Evolutionary conservation across 35 echinoderm and acorn worm genomes (phyloP), one percentile per base, ranked within the genome.

Genomic region (Chiridota heheva): DNA sequence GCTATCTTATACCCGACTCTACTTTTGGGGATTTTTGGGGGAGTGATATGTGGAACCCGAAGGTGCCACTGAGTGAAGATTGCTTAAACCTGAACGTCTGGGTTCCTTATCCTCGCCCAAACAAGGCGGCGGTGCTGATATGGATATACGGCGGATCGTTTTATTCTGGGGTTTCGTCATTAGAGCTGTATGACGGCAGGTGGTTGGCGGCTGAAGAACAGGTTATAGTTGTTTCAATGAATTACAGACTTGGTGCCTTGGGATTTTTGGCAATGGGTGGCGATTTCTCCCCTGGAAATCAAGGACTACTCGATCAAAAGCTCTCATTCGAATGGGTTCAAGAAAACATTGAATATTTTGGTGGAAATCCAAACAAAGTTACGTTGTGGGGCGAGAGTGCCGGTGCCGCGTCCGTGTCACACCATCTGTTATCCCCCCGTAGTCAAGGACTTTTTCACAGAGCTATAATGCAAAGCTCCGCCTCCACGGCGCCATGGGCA

Each of bases 81-180:
- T 97, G 94, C 41, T 75, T 97, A 1, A 86, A 83, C 67, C 59
- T 97, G 53, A 97, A 97, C 75, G 81, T 97, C 10, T 97, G 94
- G 94, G 72, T 86, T 61, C 94, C 94, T 38, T 64, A 46, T 22
- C 84, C 90, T 13, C 70, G 89, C 6, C 71, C 58, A 32, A 47
- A 76, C 7, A 53, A 80, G 26, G 37, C 91, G 31, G 42, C 88
- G 10, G 88, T 97, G 2, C 91, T 97, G 94, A 78, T 97, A 2
- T 97, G 94, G 94, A 97, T 97, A 78, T 91, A 86, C 43, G 94
- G 94, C 12, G 94, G 94, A 38, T 70, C 76, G 0, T 91, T 88
- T 60, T 80, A 83, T 44, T 29, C 43, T n/a, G 94, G 89, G 35
- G 67, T 65, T 22, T 86, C 94, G 3, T 86, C 89, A 2, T 71